These are phyloP conservation scores for Ceraclea dissimilis DNA, from an alignment of 2,888 invertebrate genomes.

Conservation along the genomic window DNA sequence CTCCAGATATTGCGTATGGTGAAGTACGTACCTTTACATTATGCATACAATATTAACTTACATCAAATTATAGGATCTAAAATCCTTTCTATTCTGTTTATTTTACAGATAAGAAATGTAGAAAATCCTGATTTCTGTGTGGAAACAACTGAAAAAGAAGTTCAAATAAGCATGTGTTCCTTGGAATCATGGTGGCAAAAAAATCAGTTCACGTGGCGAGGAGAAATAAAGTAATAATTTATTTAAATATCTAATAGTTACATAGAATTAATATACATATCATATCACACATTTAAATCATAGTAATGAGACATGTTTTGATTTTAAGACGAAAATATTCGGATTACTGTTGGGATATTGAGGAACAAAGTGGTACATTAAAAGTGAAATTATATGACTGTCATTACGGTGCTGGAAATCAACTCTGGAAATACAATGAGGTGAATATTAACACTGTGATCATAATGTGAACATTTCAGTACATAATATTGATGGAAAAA, in stretches of 20 bases:
- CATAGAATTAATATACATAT: background rate
- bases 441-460: no score
- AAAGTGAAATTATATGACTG: conserved; percentile 40
- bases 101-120: background rate
- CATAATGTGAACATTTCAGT: no score
- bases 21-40: conserved; percentile 43
- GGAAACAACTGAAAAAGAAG: background rate
- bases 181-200: background rate
- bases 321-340: background rate
- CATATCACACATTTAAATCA: no score
- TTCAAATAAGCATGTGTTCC: background rate
- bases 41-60: no score
- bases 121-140: background rate
- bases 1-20: conserved; percentile 73
- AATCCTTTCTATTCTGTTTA: background rate
- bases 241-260: background rate
- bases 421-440: conserved; percentile 76
- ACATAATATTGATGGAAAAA: no score
- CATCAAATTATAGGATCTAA: background rate
- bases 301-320: no score
- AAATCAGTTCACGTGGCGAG: background rate
- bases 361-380: conserved; percentile 38
- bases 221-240: background rate
- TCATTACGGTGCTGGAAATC: conserved; percentile 88
- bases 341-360: conserved; percentile 72